Evolutionary conservation across 2,113 vertebrate species (phyloP), one percentile per base, ranked within the genome.

Genomic region (Neogobius melanostomus): DNA sequence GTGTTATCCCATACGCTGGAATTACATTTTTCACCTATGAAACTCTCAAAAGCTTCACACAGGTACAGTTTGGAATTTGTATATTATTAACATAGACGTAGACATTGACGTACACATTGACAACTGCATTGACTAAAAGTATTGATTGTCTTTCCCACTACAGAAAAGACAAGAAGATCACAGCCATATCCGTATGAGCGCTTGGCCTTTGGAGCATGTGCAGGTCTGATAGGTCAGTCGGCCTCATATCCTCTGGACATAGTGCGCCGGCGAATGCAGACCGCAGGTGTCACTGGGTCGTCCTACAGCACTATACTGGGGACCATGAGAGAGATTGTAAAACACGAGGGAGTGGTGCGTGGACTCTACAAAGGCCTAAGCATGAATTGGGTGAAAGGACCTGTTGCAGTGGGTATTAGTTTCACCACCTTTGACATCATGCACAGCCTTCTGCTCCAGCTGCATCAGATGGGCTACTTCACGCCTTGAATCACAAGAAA

Each of bases 331-430:
- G 89, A 91, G 56, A 96, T 99, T 2, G 75, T 96, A 5, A 42
- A 80, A 0, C 93, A 95, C 65, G 97, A 98, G 78, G 98, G 98
- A 42, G 75, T 95, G 0, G n/a, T 96, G 66, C 88, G 91, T 0
- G 97, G 98, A 62, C 81, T 99, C 3, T 99, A 99, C 92, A 99
- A 99, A 76, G 98, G 98, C 61, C 93, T 99, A 69, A 99, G 97
- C 91, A 98, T 99, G 98, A 99, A 99, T 92, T 99, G 97, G 97
- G 87, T 99, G 21, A 99, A 99, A 74, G 98, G 98, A 1, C 98
- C 98, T 1, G 85, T 99, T 6, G 95, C 96, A 0, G 97, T 98
- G 68, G 98, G 96, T 5, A 95, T 98, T 74, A 99, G 98, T 89
- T 96, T 99, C 87, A 96, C 94, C 73, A 98, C 97, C 61, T 99